Percentiles rank a stretch among this genome's conserved stretches.
Evolutionary conservation across 1,140 invertebrate species (phyloP).

Genomic region (Drosophila ficusphila): DNA sequence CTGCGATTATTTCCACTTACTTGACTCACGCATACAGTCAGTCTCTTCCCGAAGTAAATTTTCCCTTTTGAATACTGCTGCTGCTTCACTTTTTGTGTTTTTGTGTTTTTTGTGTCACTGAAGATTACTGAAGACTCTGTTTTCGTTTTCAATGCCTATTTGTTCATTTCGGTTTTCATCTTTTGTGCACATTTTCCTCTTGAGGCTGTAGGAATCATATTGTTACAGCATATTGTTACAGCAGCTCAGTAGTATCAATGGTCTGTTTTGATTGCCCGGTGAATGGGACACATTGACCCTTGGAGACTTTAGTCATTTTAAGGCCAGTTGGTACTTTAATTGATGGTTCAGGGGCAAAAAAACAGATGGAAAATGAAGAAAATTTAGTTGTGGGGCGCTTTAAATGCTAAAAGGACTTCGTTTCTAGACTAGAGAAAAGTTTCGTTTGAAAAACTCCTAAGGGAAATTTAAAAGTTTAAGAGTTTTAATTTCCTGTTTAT

Average conservation of each 20-base stretch:
- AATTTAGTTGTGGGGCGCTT: not conserved
- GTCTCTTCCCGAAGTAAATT: conserved; percentile 19
- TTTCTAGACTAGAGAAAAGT: not conserved
- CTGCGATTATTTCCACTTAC: conserved; percentile 76
- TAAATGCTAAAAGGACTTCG: too few species aligned
- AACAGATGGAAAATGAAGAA: not conserved
- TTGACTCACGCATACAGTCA: conserved; percentile 45
- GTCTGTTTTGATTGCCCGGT: conserved; percentile 37
- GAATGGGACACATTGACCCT: conserved; percentile 53
- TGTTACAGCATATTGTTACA: conserved; percentile 20
- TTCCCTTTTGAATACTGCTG: conserved; percentile 30
- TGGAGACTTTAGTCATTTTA: conserved; percentile 43
- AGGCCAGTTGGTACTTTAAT: conserved; percentile 28
- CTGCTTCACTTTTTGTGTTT: conserved; percentile 31
- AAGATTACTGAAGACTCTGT: conserved; percentile 40
- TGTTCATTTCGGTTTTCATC: conserved; percentile 27
- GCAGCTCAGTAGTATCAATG: conserved; percentile 31
- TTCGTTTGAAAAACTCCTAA: not conserved
- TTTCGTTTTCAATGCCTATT: conserved; percentile 42
- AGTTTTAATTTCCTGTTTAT: too few species aligned
- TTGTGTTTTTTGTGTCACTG: conserved; percentile 55
- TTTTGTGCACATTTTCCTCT: conserved; percentile 26
- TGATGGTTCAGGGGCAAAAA: conserved; percentile 12
- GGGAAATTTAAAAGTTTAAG: not conserved
- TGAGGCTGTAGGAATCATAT: conserved; percentile 8